Percentiles rank a stretch among this genome's conserved stretches.
These are phyloP conservation scores for Hoplodrina blanda DNA, from an alignment of 2,888 invertebrate genomes.

Conservation along the genomic window DNA sequence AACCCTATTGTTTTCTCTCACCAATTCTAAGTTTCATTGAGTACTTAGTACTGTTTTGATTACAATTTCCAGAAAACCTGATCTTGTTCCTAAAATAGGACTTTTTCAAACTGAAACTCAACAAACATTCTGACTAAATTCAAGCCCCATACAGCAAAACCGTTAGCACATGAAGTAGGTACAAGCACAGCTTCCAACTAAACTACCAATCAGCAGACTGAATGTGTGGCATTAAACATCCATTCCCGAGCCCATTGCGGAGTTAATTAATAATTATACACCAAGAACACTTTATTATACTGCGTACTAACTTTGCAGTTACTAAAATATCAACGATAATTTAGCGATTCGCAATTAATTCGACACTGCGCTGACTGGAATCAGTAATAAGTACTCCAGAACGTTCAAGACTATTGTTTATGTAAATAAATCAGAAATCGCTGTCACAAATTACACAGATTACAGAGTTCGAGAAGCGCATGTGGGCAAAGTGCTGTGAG, in stretches of 20 bases:
- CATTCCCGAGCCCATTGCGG: slow-evolving; percentile 44
- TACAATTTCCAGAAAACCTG: too few relatives aligned
- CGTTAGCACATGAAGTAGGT: slow-evolving; percentile 29
- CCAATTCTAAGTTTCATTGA: too few relatives aligned
- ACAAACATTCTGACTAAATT: background rate
- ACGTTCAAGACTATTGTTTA: slow-evolving; percentile 78
- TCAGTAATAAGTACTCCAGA: slow-evolving; percentile 77
- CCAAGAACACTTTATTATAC: slow-evolving; percentile 45
- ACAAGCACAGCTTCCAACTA: slow-evolving; percentile 26
- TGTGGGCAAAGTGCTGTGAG: slow-evolving; percentile 81
- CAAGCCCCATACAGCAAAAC: slow-evolving; percentile 13
- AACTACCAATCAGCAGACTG: slow-evolving; percentile 46
- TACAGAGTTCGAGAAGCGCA: slow-evolving; percentile 80
- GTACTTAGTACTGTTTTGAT: too few relatives aligned
- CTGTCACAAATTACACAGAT: slow-evolving; percentile 88
- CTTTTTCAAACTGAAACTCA: background rate
- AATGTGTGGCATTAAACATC: slow-evolving; percentile 54
- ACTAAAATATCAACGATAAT: slow-evolving; percentile 63
- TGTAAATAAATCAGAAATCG: slow-evolving; percentile 86
- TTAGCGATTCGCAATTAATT: slow-evolving; percentile 69
- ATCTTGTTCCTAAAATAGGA: background rate
- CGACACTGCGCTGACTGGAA: slow-evolving; percentile 68
- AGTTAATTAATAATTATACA: slow-evolving; percentile 57
- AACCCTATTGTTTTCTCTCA: too few relatives aligned
- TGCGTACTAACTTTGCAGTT: slow-evolving; percentile 37